Evolutionary conservation across 2,888 invertebrate species (phyloP), one percentile per base, ranked within the genome.

Genomic region (Acholoe squamosa): DNA sequence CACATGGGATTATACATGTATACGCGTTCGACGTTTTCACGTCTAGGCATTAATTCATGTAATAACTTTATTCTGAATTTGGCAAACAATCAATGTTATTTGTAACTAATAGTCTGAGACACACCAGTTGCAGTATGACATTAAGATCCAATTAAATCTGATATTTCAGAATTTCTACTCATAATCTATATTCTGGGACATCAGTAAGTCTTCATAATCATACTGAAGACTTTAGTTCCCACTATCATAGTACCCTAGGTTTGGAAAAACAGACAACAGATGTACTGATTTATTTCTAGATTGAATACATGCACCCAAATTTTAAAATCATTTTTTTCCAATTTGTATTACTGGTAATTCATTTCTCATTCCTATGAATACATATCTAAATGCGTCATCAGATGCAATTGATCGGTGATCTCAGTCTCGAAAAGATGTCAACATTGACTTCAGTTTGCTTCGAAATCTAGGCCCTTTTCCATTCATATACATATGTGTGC

Each of bases 321-420:
- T 43, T 43, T 43, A 3, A 43, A 43, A 43, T 43, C 10, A 43
- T 43, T 3, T 43, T n/a, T n/a, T 10, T 43, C 3, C 43, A 43
- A 43, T 43, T 61, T 14, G 19, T 61, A 61, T 61, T 19, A 61
- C 19, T 54, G 12, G 12, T 54, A 54, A 19, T 54, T 54, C n/a
- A 43, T 61, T 61, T 61, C 19, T 12, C n/a, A n/a, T 3, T 61
- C 19, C 5, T 61, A 12, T 14, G 3, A 7, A 61, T 14, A 19
- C n/a, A 61, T 7, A 61, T 1, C 1, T 61, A 3, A 61, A n/a
- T n/a, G 61, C 3, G 19, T n/a, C 19, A n/a, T 61, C 1, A n/a
- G 22, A 61, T 61, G 61, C 61, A 61, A 61, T 61, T 14, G 19
- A 61, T 76, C 43, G 34, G 33, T 80, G 43, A 80, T 80, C 80